phyloP scores from a whole-genome alignment of 2,797 vertebrate species.

The Tauraco hartlaubi region DNA sequence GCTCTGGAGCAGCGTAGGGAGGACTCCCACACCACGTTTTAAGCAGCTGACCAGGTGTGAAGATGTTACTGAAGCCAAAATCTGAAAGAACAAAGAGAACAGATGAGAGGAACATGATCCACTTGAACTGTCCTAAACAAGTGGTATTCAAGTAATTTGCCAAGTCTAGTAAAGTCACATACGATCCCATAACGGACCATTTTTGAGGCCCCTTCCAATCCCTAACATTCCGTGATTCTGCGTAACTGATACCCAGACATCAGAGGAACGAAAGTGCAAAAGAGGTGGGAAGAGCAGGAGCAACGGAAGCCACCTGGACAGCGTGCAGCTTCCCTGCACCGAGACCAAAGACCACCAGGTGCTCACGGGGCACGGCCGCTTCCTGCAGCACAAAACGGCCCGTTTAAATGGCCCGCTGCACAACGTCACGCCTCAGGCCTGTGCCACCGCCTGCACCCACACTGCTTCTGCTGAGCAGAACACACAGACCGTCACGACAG shows the following conservation, averaged over 20 bases:
- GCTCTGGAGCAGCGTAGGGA: slow-evolving; percentile 95
- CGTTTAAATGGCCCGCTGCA: background rate
- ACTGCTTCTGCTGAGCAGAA: background rate
- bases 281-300: background rate
- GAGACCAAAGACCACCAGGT: background rate
- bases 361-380: background rate
- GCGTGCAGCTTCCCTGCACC: rapidly evolving
- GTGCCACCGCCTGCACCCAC: background rate
- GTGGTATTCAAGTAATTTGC: background rate
- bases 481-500: background rate
- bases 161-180: background rate
- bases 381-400: rapidly evolving
- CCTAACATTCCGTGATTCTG: no score
- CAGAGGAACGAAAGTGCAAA: background rate
- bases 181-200: background rate
- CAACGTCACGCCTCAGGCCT: background rate
- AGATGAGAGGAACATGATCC: background rate
- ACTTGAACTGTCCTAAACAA: background rate
- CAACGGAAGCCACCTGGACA: background rate
- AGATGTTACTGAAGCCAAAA: slow-evolving; percentile 99
- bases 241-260: background rate
- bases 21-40: slow-evolving; percentile 99
- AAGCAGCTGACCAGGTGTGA: slow-evolving; percentile 94
- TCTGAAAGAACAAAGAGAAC: slow-evolving; percentile 80
- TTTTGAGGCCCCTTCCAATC: no score